These are phyloP conservation scores for Acrobasis consociella DNA, from an alignment of 2,888 invertebrate species.

Conservation along the genomic window DNA sequence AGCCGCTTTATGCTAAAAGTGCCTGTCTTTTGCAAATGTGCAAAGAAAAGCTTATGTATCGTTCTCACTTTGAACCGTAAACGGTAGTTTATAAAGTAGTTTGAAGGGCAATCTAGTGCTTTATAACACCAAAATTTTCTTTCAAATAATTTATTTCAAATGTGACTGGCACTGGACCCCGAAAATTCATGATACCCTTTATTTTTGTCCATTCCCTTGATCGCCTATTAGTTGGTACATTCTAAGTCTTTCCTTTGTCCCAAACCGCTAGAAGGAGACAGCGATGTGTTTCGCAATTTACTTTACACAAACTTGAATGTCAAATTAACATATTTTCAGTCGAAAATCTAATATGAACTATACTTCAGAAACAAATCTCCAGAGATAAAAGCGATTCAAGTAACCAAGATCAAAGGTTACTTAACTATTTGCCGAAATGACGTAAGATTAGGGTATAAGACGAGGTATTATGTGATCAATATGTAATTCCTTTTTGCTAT, in stretches of 20 bases:
- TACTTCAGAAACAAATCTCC: not conserved
- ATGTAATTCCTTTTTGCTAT: conserved; percentile 6
- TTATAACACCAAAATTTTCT: too few species aligned
- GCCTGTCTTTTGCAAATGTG: too few species aligned
- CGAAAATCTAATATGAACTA: not conserved
- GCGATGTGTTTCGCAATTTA: not conserved
- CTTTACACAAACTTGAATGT: not conserved
- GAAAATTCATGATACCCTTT: too few species aligned
- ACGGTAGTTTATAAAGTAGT: too few species aligned
- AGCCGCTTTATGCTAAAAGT: too few species aligned
- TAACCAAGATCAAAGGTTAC: conserved; percentile 9
- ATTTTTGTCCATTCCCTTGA: too few species aligned
- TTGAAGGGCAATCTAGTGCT: too few species aligned
- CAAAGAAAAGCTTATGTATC: too few species aligned
- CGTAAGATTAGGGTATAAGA: not conserved
- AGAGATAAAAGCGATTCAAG: conserved; percentile 8
- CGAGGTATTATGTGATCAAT: not conserved
- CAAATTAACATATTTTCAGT: not conserved
- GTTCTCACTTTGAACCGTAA: too few species aligned
- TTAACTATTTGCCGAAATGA: conserved; percentile 5
- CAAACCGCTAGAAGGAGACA: not conserved
- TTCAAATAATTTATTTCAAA: too few species aligned
- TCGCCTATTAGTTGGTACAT: too few species aligned
- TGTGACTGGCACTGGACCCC: too few species aligned
- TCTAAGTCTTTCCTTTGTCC: not conserved